Conservation (phyloP, 1,140 invertebrate genomes). For the Heliconius congener region DNA sequence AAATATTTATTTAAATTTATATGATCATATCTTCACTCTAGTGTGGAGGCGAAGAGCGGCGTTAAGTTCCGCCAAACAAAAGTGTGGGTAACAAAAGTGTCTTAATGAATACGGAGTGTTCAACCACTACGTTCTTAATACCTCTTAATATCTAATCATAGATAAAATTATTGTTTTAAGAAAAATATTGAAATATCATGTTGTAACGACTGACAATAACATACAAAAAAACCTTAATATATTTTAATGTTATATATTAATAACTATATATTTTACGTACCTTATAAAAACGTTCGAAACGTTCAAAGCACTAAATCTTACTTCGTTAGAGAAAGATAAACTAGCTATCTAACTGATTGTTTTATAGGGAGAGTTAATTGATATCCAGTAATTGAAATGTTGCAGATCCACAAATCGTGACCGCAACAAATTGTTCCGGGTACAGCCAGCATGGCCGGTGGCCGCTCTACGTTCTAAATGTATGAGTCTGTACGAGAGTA, state of each 20-base stretch:
- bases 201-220: too few species aligned
- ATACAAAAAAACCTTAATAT: too few species aligned
- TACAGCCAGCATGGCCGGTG: not conserved
- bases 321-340: not conserved
- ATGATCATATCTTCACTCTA: too few species aligned
- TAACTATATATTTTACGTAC: not conserved
- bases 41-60: too few species aligned
- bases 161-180: too few species aligned
- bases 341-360: not conserved
- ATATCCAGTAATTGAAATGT: conserved; percentile 4
- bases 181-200: too few species aligned
- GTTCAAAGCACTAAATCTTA: not conserved
- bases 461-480: not conserved
- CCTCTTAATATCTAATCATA: too few species aligned
- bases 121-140: too few species aligned
- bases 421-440: conserved; percentile 20
- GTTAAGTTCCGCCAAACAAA: too few species aligned
- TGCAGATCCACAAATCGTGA: conserved; percentile 12
- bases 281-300: not conserved
- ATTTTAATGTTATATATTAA: not conserved
- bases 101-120: too few species aligned
- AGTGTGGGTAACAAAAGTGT: too few species aligned
- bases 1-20: too few species aligned
- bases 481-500: not conserved
- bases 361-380: conserved; percentile 2